Percentiles rank a stretch among this genome's conserved stretches.
phyloP scores from a whole-genome alignment of 2,113 vertebrate genomes.

The Coregonus clupeaformis region DNA sequence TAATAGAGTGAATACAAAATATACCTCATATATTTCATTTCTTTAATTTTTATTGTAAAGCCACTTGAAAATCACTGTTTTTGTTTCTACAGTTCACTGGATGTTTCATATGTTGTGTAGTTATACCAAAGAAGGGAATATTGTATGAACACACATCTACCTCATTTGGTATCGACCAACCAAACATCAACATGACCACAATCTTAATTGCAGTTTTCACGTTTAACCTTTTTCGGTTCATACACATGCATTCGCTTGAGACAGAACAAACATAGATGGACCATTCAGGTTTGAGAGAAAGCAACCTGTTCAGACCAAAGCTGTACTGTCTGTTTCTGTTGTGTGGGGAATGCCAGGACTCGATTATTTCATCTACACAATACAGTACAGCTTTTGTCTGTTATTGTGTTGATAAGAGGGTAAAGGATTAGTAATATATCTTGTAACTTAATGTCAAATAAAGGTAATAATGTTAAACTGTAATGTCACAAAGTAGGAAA shows the following conservation, averaged over 20 bases:
- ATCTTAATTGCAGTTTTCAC: constrained; percentile 49
- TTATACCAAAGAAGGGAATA: constrained; percentile 78
- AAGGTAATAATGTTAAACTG: constrained; percentile 34
- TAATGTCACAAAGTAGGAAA: constrained; percentile 21
- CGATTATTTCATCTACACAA: constrained; percentile 30
- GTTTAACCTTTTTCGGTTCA: constrained; percentile 31
- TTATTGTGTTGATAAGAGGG: constrained; percentile 27
- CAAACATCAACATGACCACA: constrained; percentile 58
- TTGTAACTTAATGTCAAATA: constrained; percentile 32
- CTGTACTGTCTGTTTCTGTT: constrained; percentile 48
- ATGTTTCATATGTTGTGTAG: constrained; percentile 64
- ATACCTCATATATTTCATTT: constrained; percentile 73
- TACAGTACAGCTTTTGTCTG: constrained; percentile 21
- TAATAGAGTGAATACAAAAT: constrained; percentile 61
- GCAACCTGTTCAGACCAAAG: constrained; percentile 49
- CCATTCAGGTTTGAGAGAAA: constrained; percentile 29
- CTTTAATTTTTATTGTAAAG: constrained; percentile 61
- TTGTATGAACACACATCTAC: constrained; percentile 75
- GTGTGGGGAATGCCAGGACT: constrained; percentile 31
- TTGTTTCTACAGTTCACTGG: constrained; percentile 66
- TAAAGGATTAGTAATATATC: constrained; percentile 36
- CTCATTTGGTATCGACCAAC: constrained; percentile 78
- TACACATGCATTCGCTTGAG: constrained; percentile 35
- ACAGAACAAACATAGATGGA: constrained; percentile 18
- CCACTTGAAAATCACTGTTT: constrained; percentile 65